Percentiles rank a stretch among this genome's conserved stretches.
Evolutionary conservation across 2,797 vertebrate genomes (phyloP).

Genomic region (Lithobates pipiens): DNA sequence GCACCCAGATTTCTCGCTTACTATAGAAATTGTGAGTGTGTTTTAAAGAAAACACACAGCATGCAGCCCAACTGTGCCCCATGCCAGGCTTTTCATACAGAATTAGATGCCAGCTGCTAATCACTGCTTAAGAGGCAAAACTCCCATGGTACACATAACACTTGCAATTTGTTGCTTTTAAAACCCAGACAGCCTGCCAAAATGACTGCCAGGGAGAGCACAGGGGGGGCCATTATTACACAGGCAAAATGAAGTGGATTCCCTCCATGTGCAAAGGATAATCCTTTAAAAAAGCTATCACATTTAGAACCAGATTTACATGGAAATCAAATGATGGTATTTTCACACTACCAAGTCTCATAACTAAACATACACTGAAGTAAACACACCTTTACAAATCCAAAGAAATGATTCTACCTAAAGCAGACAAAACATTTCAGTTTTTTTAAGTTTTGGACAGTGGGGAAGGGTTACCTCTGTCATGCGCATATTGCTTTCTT

Average conservation of each 20-base stretch:
- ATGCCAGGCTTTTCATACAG: constrained; percentile 26
- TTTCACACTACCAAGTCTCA: not conserved
- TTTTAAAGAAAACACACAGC: not conserved
- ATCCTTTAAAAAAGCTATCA: not conserved
- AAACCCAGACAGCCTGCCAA: constrained; percentile 52
- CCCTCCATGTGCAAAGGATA: constrained; percentile 7
- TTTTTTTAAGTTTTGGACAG: no score
- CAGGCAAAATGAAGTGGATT: constrained; percentile 11
- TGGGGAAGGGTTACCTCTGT: no score
- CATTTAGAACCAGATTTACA: not conserved
- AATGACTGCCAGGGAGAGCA: constrained; percentile 22
- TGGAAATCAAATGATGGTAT: not conserved
- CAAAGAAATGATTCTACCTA: not conserved
- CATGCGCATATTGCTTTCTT: no score
- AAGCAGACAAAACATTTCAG: no score
- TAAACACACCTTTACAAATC: not conserved
- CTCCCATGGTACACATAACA: constrained; percentile 52
- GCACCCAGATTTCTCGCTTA: no score
- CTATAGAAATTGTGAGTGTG: not conserved
- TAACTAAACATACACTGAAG: not conserved
- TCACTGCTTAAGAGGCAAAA: constrained; percentile 54
- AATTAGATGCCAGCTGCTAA: constrained; percentile 55
- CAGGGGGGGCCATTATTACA: constrained; percentile 38
- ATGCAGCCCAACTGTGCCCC: not conserved
- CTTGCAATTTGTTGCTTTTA: constrained; percentile 57